Base-by-base conservation (phyloP, 37 sponge, comb jelly and placozoan genomes). In the Amphimedon queenslandica region DNA sequence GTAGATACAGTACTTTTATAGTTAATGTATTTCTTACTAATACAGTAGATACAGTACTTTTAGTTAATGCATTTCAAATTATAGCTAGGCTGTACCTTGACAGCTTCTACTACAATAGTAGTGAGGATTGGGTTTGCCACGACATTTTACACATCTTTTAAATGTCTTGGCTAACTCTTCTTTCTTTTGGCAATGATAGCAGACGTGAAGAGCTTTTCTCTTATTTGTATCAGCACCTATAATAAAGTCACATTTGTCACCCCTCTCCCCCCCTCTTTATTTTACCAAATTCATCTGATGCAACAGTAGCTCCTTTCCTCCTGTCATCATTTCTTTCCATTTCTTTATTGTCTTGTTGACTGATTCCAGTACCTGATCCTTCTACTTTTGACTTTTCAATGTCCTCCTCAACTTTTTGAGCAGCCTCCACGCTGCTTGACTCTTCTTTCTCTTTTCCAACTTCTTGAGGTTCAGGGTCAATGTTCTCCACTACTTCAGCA, bases 91-190 rank as follows among this genome's bases (percentile, higher is more conserved):
- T 29, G 4, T 36, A 82, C 83, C 76, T 79, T 85, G 86, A 30
- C 86, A 85, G 0, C 67, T 64, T 35, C 53, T 69, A 40, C 75
- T 79, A 43, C 86, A 85, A 73, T 85, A 85, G 53, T 85, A 85
- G 21, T 53, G 30, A 25, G 86, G 86, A 33, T 74, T 68, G 8
- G 86, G 70, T 42, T 70, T 74, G 3, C 86, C 86, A 27, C 75
- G 60, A 30, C 86, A 85, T 55, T 73, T 85, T 40, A 72, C 70
- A 57, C 86, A 85, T 69, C 86, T 78, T 64, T 85, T 85, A 57
- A 79, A 85, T 8, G 70, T 68, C 57, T 85, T 85, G 35, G 69
- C 75, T 37, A 53, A 34, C 21, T 65, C 55, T 58, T 85, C 86
- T 33, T 58, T 67, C 36, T 34, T 42, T 23, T 69, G 67, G 67